Base-by-base conservation (phyloP, 2,797 vertebrate genomes). In the Sebastes steindachneri region DNA sequence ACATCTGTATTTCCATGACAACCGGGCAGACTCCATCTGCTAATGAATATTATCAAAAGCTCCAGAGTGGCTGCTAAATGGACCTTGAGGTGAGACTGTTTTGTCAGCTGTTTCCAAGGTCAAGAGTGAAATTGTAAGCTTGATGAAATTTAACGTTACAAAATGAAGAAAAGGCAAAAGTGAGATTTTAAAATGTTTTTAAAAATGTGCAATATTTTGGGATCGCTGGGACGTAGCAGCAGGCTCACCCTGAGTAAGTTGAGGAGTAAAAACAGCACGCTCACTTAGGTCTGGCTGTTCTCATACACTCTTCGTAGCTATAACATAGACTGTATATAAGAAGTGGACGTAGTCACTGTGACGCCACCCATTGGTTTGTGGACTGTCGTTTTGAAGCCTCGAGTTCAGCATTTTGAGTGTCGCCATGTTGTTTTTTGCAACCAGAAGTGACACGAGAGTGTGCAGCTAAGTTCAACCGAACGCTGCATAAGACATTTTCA, bases 101-200 rank as follows among this genome's bases (percentile, higher is more conserved):
- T 68, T 21, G 25, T 83, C 12, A 33, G 8, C 15, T 45, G 21
- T 55, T 60, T 68, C 29, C 62, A 71, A 60, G 66, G 53, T 58
- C 45, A 68, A 25, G 4, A 37, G 33, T 31, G 3, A 26, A 23
- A 58, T 59, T 37, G 29, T 21, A 21, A n/a, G 29, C 9, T 57
- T 2, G 23, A 35, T 23, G 3, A 41, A 65, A 60, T 17, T 2
- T 59, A 10, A 17, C 14, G 8, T 63, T 5, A 9, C 4, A 2
- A 35, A 53, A 76, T 33, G 1, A 68, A 51, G 28, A n/a, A 25
- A 48, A 60, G 14, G 4, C 10, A 7, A 25, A 48, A 59, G 7
- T 11, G n/a, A 23, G 10, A 19, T 35, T 53, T 54, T 2, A 14
- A 37, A 28, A 26, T 29, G 5, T 45, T 51, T 51, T 51, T 51